Conservation (phyloP, 2,888 invertebrate genomes). For the Acanthopleura granulata region DNA sequence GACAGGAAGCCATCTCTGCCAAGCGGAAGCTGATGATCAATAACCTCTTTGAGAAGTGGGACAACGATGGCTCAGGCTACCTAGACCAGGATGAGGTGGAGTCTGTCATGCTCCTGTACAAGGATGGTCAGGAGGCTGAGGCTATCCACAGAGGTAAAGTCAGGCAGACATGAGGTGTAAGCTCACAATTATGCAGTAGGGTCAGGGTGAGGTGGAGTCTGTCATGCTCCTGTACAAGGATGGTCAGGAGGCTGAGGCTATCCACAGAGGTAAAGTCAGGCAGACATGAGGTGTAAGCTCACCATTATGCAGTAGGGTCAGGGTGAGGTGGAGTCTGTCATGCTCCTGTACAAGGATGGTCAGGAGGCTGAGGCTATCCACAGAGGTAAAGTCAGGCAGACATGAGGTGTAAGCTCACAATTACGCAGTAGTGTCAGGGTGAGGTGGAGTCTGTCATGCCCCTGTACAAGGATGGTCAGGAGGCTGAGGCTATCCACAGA, state of each 20-base stretch:
- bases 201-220: conserved; percentile 62
- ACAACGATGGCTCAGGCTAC: conserved; percentile 68
- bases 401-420: no score
- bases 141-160: conserved; percentile 48
- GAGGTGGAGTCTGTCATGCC: background rate
- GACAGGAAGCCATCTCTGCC: conserved; percentile 56
- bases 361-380: conserved; percentile 60
- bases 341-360: conserved; percentile 68
- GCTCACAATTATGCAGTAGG: conserved; percentile 25
- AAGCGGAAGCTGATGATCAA: conserved; percentile 63
- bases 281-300: no score
- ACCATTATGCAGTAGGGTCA: no score
- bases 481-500: no score
- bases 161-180: conserved; percentile 36
- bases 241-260: conserved; percentile 62
- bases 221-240: conserved; percentile 67
- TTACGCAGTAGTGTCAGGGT: no score
- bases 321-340: conserved; percentile 59
- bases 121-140: conserved; percentile 65
- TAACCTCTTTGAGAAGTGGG: conserved; percentile 68
- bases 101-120: conserved; percentile 64
- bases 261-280: conserved; percentile 40
- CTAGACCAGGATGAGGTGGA: conserved; percentile 65
- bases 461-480: no score
- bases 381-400: conserved; percentile 32